These are phyloP conservation scores for Plebejus anna DNA, from an alignment of 2,888 invertebrate genomes.

Conservation along the genomic window DNA sequence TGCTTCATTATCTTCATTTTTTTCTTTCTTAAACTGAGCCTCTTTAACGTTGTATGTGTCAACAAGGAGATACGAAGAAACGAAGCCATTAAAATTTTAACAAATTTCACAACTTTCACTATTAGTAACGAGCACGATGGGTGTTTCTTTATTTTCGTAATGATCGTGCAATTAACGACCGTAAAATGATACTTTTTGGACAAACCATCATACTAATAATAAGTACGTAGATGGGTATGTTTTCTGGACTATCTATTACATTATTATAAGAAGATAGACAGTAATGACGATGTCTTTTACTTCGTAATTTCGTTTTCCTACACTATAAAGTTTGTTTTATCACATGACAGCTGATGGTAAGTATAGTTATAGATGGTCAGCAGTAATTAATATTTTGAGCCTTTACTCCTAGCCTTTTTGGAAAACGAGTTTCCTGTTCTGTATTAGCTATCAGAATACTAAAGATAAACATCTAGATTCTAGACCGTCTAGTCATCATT, in stretches of 20 bases:
- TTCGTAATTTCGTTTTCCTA: not conserved
- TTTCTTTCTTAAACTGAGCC: not conserved
- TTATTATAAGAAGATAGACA: too few species aligned
- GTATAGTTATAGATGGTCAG: too few species aligned
- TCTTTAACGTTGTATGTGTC: not conserved
- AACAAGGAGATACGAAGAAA: slow-evolving; percentile 6
- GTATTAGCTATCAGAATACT: not conserved
- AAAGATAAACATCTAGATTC: not conserved
- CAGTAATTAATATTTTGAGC: not conserved
- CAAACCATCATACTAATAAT: not conserved
- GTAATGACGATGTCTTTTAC: not conserved
- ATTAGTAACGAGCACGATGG: slow-evolving; percentile 40
- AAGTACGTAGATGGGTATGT: not conserved
- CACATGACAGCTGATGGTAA: not conserved
- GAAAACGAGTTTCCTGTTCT: too few species aligned
- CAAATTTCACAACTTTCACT: slow-evolving; percentile 76
- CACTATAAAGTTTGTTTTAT: not conserved
- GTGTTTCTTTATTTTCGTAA: slow-evolving; percentile 18
- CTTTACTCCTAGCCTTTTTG: not conserved
- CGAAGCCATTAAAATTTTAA: slow-evolving; percentile 73
- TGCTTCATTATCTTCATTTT: not conserved
- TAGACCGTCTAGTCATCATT: not conserved
- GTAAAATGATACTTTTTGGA: not conserved
- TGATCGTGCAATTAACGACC: not conserved
- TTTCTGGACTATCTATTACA: too few species aligned